Percentiles rank a stretch among this genome's conserved stretches.
Conservation (phyloP, 2,888 invertebrate species). For the Tenthredo scrophulariae region DNA sequence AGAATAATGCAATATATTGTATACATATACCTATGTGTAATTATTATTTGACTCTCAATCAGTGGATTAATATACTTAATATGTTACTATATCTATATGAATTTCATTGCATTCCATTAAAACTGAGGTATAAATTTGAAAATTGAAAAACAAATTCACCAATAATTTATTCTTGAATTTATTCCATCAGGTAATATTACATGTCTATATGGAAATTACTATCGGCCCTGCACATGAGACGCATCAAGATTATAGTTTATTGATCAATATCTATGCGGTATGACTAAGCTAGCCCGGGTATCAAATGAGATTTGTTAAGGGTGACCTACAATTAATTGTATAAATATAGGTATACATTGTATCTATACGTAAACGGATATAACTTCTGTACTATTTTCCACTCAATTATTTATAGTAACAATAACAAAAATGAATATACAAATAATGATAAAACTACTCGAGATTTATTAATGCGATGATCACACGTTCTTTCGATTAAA, state of each 20-base stretch:
- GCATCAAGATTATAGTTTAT: background rate
- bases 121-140: background rate
- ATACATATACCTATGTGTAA: background rate
- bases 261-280: background rate
- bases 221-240: background rate
- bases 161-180: background rate
- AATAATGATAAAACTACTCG: background rate
- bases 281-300: background rate
- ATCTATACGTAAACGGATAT: background rate
- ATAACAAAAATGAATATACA: background rate
- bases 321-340: too few species aligned
- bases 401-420: background rate
- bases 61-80: background rate
- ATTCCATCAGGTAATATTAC: background rate
- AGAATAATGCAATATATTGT: background rate
- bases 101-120: background rate
- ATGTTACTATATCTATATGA: background rate
- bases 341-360: too few species aligned
- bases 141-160: background rate
- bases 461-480: conserved; percentile 13
- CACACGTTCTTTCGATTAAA: background rate
- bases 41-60: background rate
- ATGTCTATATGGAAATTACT: background rate
- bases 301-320: background rate
- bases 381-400: background rate